These are phyloP conservation scores for Serranus cabrilla DNA, from an alignment of 2,797 vertebrate species.

Conservation along the genomic window DNA sequence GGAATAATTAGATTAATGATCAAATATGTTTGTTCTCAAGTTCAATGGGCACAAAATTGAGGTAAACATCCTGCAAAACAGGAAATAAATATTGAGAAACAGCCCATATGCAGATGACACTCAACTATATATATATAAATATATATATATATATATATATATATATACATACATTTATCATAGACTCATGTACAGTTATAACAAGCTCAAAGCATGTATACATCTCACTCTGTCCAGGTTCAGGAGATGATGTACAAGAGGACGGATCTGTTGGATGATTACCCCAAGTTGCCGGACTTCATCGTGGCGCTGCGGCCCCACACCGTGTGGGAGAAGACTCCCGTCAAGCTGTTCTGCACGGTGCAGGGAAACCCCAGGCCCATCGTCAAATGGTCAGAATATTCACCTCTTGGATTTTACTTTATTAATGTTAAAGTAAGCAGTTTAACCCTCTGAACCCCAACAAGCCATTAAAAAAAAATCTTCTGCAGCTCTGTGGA, in stretches of 20 bases:
- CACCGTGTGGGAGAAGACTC: slow-evolving; percentile 94
- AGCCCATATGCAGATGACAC: no score
- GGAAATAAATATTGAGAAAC: no score
- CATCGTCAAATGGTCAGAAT: slow-evolving; percentile 93
- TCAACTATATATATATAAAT: no score
- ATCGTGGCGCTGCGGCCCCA: slow-evolving; percentile 93
- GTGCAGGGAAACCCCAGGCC: slow-evolving; percentile 93
- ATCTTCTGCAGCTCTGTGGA: no score
- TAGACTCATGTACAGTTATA: no score
- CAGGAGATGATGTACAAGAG: slow-evolving; percentile 86
- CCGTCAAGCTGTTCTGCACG: slow-evolving; percentile 94
- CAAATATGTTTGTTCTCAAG: not conserved
- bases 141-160: no score
- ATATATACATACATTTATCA: no score
- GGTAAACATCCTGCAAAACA: no score
- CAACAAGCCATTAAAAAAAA: no score
- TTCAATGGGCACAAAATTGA: not conserved
- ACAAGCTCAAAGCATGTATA: not conserved
- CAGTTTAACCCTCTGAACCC: no score
- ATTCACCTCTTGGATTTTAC: not conserved
- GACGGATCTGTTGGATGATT: slow-evolving; percentile 81
- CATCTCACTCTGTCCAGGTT: slow-evolving; percentile 79
- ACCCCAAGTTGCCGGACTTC: slow-evolving; percentile 92
- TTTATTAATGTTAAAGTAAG: not conserved
- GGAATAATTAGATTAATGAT: not conserved